Conservation (phyloP, 1,140 invertebrate genomes). For the Olivierus martensii region DNA sequence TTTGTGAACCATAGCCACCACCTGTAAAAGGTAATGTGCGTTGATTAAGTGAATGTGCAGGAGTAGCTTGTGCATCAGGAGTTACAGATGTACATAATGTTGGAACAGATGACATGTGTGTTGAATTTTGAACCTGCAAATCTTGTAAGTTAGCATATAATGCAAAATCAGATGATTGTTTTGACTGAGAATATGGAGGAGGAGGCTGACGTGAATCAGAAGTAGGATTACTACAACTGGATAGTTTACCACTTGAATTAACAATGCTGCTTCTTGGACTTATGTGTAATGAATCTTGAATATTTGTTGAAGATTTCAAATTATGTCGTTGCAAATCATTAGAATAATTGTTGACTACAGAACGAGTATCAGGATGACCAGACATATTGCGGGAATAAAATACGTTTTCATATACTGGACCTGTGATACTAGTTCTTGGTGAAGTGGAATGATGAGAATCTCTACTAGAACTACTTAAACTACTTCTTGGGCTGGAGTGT, state of each 20-base stretch:
- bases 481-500: slow-evolving; percentile 40
- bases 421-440: slow-evolving; percentile 37
- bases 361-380: too few species aligned
- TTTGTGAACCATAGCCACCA: too few species aligned
- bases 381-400: too few species aligned
- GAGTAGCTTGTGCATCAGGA: too few species aligned
- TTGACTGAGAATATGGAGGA: slow-evolving; percentile 10
- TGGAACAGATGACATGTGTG: too few species aligned
- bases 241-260: too few species aligned
- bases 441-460: slow-evolving; percentile 40
- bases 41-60: too few species aligned
- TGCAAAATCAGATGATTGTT: slow-evolving; percentile 1
- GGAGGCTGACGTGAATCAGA: slow-evolving; percentile 1
- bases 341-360: too few species aligned
- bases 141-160: slow-evolving; percentile 17
- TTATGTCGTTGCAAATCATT: too few species aligned
- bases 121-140: background rate
- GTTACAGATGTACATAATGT: too few species aligned
- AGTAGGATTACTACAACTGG: too few species aligned
- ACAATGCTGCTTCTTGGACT: slow-evolving; percentile 36
- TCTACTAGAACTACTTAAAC: slow-evolving; percentile 43
- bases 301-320: slow-evolving; percentile 21
- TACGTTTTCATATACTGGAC: slow-evolving; percentile 57
- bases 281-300: slow-evolving; percentile 38
- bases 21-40: too few species aligned